Conservation (phyloP, 2,797 vertebrate genomes). For the Gephyroberyx darwinii region DNA sequence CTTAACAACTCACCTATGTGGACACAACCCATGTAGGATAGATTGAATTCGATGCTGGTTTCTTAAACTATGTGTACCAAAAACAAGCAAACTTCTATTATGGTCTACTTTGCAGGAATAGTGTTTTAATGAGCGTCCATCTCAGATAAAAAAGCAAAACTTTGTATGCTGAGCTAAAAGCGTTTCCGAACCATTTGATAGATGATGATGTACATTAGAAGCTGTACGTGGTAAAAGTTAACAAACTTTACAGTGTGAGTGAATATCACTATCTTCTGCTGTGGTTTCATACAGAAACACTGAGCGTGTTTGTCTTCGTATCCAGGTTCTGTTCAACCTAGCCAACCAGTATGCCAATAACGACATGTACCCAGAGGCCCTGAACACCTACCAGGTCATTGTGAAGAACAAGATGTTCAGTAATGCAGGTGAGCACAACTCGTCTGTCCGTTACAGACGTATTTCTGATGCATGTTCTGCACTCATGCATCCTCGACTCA, state of each 20-base stretch:
- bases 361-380: conserved; percentile 95
- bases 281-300: background rate
- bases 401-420: conserved; percentile 98
- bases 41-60: background rate
- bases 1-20: conserved; percentile 14
- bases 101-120: too few relatives aligned
- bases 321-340: conserved; percentile 94
- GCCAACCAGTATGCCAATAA: conserved; percentile 95
- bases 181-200: too few relatives aligned
- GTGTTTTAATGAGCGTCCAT: too few relatives aligned
- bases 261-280: background rate
- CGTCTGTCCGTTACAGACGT: background rate
- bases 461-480: background rate
- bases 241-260: too few relatives aligned
- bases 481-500: background rate
- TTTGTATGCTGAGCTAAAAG: too few relatives aligned
- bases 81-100: too few relatives aligned
- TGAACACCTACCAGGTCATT: conserved; percentile 95
- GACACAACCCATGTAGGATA: background rate
- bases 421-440: conserved; percentile 86
- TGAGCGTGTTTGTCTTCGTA: background rate
- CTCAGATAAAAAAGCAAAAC: too few relatives aligned
- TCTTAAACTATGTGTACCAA: background rate
- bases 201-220: too few relatives aligned
- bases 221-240: too few relatives aligned